These are phyloP conservation scores for Tragulus kanchil DNA, from an alignment of 2,113 vertebrate genomes.

Conservation along the genomic window DNA sequence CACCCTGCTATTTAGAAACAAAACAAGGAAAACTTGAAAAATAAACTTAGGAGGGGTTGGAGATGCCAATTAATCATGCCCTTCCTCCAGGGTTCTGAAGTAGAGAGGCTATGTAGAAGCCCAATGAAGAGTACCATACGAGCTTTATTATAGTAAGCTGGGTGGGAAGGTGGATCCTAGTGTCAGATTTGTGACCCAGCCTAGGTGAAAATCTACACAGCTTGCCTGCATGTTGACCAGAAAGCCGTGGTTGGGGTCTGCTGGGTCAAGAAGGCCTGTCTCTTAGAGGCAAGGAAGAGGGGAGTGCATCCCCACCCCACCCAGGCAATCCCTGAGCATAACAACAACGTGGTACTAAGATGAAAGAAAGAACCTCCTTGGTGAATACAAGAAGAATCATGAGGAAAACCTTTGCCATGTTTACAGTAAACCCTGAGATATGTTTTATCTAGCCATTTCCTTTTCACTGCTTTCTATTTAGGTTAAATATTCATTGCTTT, in stretches of 20 bases:
- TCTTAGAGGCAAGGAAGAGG: background rate
- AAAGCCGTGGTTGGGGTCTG: accelerated
- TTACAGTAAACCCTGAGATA: background rate
- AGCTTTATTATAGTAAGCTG: background rate
- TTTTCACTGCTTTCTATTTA: background rate
- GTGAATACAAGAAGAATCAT: background rate
- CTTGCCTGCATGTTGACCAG: background rate
- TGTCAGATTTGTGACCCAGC: background rate
- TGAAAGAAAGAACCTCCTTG: background rate
- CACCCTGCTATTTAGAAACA: conserved; percentile 65
- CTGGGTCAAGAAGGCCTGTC: background rate
- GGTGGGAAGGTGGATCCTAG: background rate
- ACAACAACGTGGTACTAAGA: background rate
- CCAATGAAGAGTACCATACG: background rate
- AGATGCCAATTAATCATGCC: conserved; percentile 13
- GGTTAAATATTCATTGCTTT: background rate
- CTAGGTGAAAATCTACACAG: background rate
- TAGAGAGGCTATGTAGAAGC: background rate
- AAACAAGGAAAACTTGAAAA: conserved; percentile 46
- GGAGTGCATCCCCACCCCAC: background rate
- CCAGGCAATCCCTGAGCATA: background rate
- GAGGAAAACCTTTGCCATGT: background rate
- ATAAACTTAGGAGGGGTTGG: background rate
- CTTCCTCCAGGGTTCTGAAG: conserved; percentile 21
- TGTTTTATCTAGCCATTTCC: background rate